Evolutionary conservation across 2,888 invertebrate species (phyloP).

Genomic region (Rhagonycha fulva): DNA sequence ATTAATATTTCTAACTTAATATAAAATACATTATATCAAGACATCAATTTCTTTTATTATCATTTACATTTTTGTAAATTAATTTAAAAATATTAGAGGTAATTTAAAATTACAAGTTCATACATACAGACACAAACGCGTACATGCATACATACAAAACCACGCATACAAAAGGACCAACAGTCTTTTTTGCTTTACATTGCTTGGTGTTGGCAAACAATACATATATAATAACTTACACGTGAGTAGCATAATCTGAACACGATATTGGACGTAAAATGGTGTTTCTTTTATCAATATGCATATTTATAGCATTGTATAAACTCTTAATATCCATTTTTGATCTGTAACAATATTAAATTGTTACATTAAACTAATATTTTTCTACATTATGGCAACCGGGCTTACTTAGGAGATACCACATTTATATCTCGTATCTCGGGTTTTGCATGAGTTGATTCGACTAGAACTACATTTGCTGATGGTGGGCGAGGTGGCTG

Average conservation of each 20-base stretch:
- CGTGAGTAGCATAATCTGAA: slow-evolving; percentile 8
- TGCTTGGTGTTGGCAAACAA: slow-evolving; percentile 11
- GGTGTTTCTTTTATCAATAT: slow-evolving; percentile 5
- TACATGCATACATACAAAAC: background rate
- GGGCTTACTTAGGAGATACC: background rate
- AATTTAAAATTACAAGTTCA: slow-evolving; percentile 14
- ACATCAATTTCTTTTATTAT: background rate
- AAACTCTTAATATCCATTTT: slow-evolving; percentile 9
- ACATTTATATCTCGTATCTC: background rate
- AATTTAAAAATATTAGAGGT: slow-evolving; percentile 12
- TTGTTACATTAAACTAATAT: background rate
- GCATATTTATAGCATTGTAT: slow-evolving; percentile 10
- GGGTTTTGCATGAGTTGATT: background rate
- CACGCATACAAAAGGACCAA: background rate
- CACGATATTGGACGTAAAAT: slow-evolving; percentile 3
- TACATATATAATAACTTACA: slow-evolving; percentile 5
- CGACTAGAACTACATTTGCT: background rate
- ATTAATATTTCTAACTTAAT: background rate
- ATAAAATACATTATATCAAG: background rate
- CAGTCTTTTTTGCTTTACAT: slow-evolving; percentile 13
- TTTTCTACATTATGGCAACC: background rate
- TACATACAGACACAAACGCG: slow-evolving; percentile 6
- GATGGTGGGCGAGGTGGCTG: background rate
- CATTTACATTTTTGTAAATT: slow-evolving; percentile 1
- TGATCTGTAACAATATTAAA: slow-evolving; percentile 3